Evolutionary conservation across 2,888 invertebrate species (phyloP).

Genomic region (Leuctra nigra): DNA sequence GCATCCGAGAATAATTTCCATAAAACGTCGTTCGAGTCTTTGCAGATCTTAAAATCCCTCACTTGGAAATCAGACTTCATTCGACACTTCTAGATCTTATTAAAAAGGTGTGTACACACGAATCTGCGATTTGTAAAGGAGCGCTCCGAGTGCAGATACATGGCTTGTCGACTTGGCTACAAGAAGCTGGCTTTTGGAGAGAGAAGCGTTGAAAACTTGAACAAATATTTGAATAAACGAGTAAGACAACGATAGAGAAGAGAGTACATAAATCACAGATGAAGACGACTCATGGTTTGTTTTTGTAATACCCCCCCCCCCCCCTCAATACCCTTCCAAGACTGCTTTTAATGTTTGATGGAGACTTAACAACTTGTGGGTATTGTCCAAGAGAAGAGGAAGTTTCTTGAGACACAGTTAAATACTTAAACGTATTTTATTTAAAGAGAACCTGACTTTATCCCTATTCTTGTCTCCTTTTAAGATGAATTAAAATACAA

Average conservation of each 20-base stretch:
- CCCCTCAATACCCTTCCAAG: neutral
- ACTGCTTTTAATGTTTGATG: slow-evolving; percentile 11
- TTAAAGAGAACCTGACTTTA: neutral
- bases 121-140: slow-evolving; percentile 6
- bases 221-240: slow-evolving; percentile 23
- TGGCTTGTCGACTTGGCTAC: neutral
- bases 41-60: too few species aligned
- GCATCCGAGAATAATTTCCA: too few species aligned
- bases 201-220: neutral
- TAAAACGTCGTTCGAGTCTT: too few species aligned
- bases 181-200: neutral
- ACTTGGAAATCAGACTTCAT: slow-evolving; percentile 3
- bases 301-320: slow-evolving; percentile 13
- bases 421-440: slow-evolving; percentile 8
- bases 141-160: neutral
- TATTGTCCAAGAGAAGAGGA: slow-evolving; percentile 22
- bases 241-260: slow-evolving; percentile 8
- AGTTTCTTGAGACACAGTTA: slow-evolving; percentile 18
- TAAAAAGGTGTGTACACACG: slow-evolving; percentile 18
- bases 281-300: slow-evolving; percentile 12
- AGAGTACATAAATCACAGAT: slow-evolving; percentile 15
- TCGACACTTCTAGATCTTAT: slow-evolving; percentile 5
- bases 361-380: slow-evolving; percentile 22
- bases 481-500: slow-evolving; percentile 16
- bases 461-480: slow-evolving; percentile 7